Base-by-base conservation (phyloP, 2,113 vertebrate species). In the Reinhardtius hippoglossoides region DNA sequence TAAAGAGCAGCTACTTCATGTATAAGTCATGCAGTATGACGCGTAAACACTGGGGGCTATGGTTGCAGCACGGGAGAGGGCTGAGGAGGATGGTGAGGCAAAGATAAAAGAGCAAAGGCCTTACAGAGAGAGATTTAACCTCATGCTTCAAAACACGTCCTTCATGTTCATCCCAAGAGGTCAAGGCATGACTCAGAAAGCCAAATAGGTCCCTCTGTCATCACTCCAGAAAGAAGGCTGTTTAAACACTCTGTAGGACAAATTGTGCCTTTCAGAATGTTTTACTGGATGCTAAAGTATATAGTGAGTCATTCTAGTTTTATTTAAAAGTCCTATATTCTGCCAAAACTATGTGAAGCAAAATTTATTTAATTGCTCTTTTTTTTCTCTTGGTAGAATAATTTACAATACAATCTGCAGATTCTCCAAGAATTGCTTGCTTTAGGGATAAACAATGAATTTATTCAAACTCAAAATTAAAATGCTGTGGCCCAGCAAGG, bases 21-120 rank as follows among this genome's bases (percentile, higher is more conserved):
- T 86, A 86, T 89, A 88, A 91, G 85, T 93, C 87, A 92, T 88
- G 81, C 70, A 55, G 82, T 42, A 71, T 87, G 88, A 88, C 69
- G 58, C 73, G 44, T 86, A 87, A 89, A 86, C 85, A 88, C 88
- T 79, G 79, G 80, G 89, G 87, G 89, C 85, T 78, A 74, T 68
- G 63, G 13, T 55, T 70, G 35, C 73, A 55, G 76, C 86, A 87
- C 59, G 24, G 70, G 61, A 89, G 68, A 80, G 76, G 35, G 69
- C 67, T 83, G 83, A 81, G 74, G 76, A 79, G 76, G 68, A 71
- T 18, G 68, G 80, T n/a, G 75, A 71, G 67, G 60, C 68, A 67
- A 61, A 65, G 64, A 86, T 78, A 60, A 87, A 86, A 83, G 82
- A 84, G 77, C 44, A 88, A 75, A 86, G 68, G 80, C 82, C 80